Conservation (phyloP, 2,888 invertebrate genomes). For the Ephialtes manifestator region DNA sequence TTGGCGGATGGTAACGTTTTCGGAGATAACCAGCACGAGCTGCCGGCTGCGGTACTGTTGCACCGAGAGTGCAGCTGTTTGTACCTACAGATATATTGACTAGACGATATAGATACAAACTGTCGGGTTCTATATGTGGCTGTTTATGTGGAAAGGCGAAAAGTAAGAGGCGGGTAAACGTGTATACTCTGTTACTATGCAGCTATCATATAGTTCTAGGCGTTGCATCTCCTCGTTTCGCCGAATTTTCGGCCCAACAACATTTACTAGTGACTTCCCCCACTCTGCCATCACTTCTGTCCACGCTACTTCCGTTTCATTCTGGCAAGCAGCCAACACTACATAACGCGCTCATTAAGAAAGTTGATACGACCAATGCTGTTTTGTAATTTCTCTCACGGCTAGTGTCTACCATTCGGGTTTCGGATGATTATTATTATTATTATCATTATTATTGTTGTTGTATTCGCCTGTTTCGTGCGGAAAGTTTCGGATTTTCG, state of each 20-base stretch:
- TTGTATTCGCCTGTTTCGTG: not conserved
- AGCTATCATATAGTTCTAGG: slow-evolving; percentile 48
- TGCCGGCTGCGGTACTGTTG: slow-evolving; percentile 4
- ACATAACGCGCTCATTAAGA: slow-evolving; percentile 82
- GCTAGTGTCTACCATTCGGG: slow-evolving; percentile 38
- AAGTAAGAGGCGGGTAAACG: slow-evolving; percentile 21
- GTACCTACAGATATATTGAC: not conserved
- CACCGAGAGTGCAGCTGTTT: slow-evolving; percentile 18
- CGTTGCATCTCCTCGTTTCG: slow-evolving; percentile 14
- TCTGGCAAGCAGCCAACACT: slow-evolving; percentile 81
- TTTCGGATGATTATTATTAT: slow-evolving; percentile 19
- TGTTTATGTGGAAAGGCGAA: slow-evolving; percentile 62
- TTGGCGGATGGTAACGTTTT: slow-evolving; percentile 50
- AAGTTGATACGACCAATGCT: slow-evolving; percentile 82
- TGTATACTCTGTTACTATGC: slow-evolving; percentile 65
- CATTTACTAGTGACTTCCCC: slow-evolving; percentile 35
- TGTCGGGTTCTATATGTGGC: not conserved
- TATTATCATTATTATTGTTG: not conserved
- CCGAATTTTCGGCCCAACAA: slow-evolving; percentile 60
- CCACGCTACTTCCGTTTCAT: slow-evolving; percentile 35
- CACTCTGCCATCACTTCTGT: not conserved
- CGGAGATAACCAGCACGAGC: slow-evolving; percentile 43
- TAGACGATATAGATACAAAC: not conserved
- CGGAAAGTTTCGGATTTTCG: slow-evolving; percentile 80
- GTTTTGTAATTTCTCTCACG: slow-evolving; percentile 80